A percentile compares a stretch with the other conserved stretches of the same genome.
phyloP scores from a whole-genome alignment of 1,140 invertebrate genomes.

The Sycophaga agraensis region DNA sequence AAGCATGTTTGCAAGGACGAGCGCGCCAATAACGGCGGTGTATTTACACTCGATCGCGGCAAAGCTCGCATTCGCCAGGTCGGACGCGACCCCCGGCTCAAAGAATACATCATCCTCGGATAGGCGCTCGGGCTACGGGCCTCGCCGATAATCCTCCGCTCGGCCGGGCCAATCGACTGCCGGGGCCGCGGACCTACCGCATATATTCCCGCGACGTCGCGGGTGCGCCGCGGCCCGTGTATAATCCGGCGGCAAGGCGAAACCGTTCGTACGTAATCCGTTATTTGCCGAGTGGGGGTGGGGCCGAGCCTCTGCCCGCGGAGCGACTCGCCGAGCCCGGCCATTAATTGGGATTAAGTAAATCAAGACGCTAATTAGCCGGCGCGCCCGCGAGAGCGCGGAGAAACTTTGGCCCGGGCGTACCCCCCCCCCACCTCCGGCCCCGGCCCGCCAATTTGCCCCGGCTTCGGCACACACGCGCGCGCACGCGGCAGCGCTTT shows the following conservation, averaged over 20 bases:
- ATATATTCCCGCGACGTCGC: neutral
- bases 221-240: neutral
- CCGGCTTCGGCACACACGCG: conserved; percentile 19
- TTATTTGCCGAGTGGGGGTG: conserved; percentile 47
- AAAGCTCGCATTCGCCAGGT: too few relatives aligned
- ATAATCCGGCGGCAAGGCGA: conserved; percentile 36
- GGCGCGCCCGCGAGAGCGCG: conserved; percentile 38
- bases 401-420: conserved; percentile 11
- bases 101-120: too few relatives aligned
- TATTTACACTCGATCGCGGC: too few relatives aligned
- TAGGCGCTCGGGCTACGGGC: too few relatives aligned
- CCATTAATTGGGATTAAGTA: conserved; percentile 61
- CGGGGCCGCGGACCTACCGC: neutral
- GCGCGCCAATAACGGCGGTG: too few relatives aligned
- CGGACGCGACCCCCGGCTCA: too few relatives aligned
- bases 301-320: too few relatives aligned
- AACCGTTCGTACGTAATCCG: conserved; percentile 52
- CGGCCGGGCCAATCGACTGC: too few relatives aligned
- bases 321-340: too few relatives aligned
- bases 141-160: too few relatives aligned
- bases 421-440: conserved; percentile 51
- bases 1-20: too few relatives aligned
- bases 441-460: conserved; percentile 52
- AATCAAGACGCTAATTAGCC: conserved; percentile 61
- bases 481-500: too few relatives aligned